These are phyloP conservation scores for Trichogramma evanescens DNA, from an alignment of 2,888 invertebrate genomes.

Conservation along the genomic window DNA sequence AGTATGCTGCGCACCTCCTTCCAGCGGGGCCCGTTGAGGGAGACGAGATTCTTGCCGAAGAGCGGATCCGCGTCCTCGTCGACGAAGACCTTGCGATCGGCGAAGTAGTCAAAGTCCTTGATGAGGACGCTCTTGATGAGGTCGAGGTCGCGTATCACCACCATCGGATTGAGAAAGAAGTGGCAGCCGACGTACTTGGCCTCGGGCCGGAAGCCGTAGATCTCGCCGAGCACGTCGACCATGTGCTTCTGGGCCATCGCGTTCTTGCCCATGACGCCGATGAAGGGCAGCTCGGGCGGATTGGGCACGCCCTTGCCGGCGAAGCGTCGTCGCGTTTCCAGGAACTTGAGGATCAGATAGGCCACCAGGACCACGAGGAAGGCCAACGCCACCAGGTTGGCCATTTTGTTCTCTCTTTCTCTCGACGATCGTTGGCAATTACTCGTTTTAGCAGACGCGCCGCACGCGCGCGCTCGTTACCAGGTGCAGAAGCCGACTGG, in stretches of 20 bases:
- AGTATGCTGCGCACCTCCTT: conserved; percentile 49
- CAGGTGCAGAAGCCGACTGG: too few relatives aligned
- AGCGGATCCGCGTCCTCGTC: conserved; percentile 27
- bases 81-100: conserved; percentile 31
- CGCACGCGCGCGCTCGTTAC: too few relatives aligned
- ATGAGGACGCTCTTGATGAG: conserved; percentile 34
- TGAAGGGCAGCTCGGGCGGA: not conserved
- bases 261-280: not conserved
- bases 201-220: conserved; percentile 15
- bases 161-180: conserved; percentile 28
- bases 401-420: too few relatives aligned
- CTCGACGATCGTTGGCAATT: too few relatives aligned
- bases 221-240: not conserved
- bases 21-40: conserved; percentile 47
- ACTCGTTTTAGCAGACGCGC: too few relatives aligned
- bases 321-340: not conserved
- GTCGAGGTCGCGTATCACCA: conserved; percentile 36
- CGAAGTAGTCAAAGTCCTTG: conserved; percentile 36
- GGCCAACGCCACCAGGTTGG: too few relatives aligned
- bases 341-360: not conserved
- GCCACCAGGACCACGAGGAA: not conserved
- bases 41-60: conserved; percentile 28
- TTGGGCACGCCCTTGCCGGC: conserved; percentile 8
- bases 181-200: conserved; percentile 32
- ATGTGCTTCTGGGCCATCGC: too few relatives aligned